Evolutionary conservation across 2,888 invertebrate genomes (phyloP).

Genomic region (Noctua janthina): DNA sequence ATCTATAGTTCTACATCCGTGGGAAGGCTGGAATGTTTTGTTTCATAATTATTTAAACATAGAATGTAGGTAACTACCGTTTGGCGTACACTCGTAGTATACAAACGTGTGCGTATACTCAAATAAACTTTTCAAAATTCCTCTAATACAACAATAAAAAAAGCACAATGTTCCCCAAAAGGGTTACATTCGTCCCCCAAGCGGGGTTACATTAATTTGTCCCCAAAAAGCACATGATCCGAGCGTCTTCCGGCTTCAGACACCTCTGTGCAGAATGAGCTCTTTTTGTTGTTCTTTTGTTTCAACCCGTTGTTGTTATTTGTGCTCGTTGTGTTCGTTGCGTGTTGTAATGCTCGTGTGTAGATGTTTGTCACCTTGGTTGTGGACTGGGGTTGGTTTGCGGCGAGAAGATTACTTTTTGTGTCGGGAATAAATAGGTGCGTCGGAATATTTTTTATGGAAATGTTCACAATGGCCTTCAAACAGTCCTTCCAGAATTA

Average conservation of each 20-base stretch:
- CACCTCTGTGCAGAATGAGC: constrained; percentile 24
- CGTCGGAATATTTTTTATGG: not conserved
- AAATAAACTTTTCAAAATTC: not conserved
- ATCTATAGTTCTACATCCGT: constrained; percentile 35
- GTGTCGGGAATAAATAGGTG: not conserved
- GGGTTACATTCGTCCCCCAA: constrained; percentile 13
- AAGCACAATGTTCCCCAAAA: not conserved
- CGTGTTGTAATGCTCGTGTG: constrained; percentile 22
- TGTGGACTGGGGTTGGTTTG: not conserved
- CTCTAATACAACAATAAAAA: not conserved
- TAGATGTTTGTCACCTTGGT: constrained; percentile 1
- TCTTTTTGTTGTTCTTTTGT: constrained; percentile 32
- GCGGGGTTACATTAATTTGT: not conserved
- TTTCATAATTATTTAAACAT: constrained; percentile 35
- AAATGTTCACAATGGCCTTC: not conserved
- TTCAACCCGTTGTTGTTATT: constrained; percentile 11
- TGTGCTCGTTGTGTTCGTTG: constrained; percentile 3
- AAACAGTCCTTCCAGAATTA: not conserved
- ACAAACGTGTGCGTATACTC: constrained; percentile 30
- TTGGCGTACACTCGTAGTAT: constrained; percentile 34
- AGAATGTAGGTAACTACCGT: constrained; percentile 1
- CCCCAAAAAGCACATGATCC: constrained; percentile 32
- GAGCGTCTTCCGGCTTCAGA: constrained; percentile 21
- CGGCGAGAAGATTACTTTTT: constrained; percentile 21
- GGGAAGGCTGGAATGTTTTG: constrained; percentile 39